Percentiles rank a stretch among this genome's conserved stretches.
These are phyloP conservation scores for Nesoenas mayeri DNA, from an alignment of 2,113 vertebrate genomes.

Conservation along the genomic window DNA sequence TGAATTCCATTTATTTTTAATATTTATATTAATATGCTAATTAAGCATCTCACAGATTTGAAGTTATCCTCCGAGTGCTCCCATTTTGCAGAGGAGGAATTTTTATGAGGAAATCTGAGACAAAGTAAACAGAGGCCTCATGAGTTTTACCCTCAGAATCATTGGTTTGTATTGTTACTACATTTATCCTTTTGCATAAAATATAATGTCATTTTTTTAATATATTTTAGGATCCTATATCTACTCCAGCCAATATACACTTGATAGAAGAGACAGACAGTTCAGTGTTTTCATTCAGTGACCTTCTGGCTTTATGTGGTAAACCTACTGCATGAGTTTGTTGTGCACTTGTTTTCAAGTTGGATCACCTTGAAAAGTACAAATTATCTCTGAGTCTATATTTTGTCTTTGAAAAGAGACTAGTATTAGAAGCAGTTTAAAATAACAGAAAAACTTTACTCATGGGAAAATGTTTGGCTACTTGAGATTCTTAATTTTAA, in stretches of 20 bases:
- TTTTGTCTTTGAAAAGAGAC: neutral
- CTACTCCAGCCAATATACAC: accelerated
- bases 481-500: neutral
- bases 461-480: neutral
- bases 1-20: neutral
- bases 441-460: neutral
- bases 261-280: neutral
- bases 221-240: neutral
- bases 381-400: neutral
- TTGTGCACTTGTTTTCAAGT: neutral
- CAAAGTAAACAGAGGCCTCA: neutral
- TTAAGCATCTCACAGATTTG: neutral
- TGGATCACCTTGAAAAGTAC: conserved; percentile 10
- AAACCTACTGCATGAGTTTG: neutral
- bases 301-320: neutral
- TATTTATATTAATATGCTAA: neutral
- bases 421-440: neutral
- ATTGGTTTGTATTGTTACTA: neutral
- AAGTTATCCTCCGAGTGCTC: neutral
- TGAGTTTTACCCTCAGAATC: neutral
- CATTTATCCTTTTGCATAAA: neutral
- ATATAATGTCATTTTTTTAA: neutral
- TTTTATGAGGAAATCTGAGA: neutral
- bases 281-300: neutral
- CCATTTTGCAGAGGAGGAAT: neutral